phyloP scores from a whole-genome alignment of 2,888 invertebrate genomes.

The Leucozona laternaria region DNA sequence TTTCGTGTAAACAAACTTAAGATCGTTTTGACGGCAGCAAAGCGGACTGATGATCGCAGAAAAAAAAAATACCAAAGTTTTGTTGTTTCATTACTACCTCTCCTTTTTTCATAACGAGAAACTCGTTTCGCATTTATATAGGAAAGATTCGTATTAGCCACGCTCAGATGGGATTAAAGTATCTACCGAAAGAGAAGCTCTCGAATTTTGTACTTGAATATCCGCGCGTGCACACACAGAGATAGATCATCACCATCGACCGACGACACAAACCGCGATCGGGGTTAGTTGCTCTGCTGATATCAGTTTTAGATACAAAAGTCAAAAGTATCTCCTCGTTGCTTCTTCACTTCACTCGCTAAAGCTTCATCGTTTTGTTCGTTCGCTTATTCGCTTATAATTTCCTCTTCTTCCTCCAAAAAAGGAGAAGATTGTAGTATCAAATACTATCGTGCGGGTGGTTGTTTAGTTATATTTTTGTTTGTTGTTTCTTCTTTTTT shows the following conservation, averaged over 20 bases:
- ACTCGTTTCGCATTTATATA: conserved; percentile 74
- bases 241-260: conserved; percentile 53
- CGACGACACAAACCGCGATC: conserved; percentile 63
- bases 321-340: conserved; percentile 68
- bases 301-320: conserved; percentile 66
- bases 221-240: conserved; percentile 68
- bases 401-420: conserved; percentile 58
- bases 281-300: conserved; percentile 72
- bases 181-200: conserved; percentile 76
- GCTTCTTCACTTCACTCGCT: conserved; percentile 72
- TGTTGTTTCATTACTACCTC: conserved; percentile 48
- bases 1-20: conserved; percentile 68
- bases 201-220: conserved; percentile 66
- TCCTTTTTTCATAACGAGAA: conserved; percentile 72
- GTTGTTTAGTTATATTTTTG: conserved; percentile 57
- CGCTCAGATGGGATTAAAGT: conserved; percentile 75
- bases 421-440: conserved; percentile 70
- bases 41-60: conserved; percentile 27
- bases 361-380: conserved; percentile 72
- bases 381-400: conserved; percentile 42
- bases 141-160: conserved; percentile 73
- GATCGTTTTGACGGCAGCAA: conserved; percentile 34
- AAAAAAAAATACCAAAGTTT: conserved; percentile 27
- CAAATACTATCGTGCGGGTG: conserved; percentile 70
- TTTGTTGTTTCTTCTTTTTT: conserved; percentile 33